Evolutionary conservation across 2,888 invertebrate species (phyloP), one percentile per base, ranked within the genome.

Genomic region (Scelioninae gen. 1): DNA sequence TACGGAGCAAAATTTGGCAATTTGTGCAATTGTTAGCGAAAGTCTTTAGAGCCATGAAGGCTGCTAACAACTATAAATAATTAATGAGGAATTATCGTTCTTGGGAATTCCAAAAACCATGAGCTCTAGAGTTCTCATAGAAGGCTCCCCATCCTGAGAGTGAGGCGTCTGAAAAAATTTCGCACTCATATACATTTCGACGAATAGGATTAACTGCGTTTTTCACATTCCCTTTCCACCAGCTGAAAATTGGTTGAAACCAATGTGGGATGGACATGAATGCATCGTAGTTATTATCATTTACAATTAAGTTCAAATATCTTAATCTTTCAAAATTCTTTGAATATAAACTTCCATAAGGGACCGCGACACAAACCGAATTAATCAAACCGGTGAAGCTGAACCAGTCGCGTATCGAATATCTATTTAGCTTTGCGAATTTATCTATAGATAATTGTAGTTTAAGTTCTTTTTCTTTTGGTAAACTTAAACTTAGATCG

Each of bases 161-260:
- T 0, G 80, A 83, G 0, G 85, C 83, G 23, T 85, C 81, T 5
- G 85, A 71, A 60, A 76, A 84, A 32, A 84, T 76, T 65, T 84
- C 78, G 15, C 66, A 11, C 51, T 0, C 45, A n/a, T 38, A 63
- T 4, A 56, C 13, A 11, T 31, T 55, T 13, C 45, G 38, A 10
- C 49, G 47, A 51, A 82, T 79, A 3, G 79, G 51, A 11, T 58
- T 58, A 23, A 23, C 23, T 23, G 23, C 4, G 4, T 23, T 23
- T 23, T 23, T 23, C 23, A 23, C 23, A 23, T 4, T 3, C 8
- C 10, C 34, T 16, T 40, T n/a, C 84, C 77, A 84, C 82, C 80
- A 82, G 5, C 32, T 9, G 15, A 83, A 71, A 38, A 58, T 56
- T n/a, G 49, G 13, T n/a, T 32, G 11, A 2, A 83, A 45, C 6